phyloP scores from a whole-genome alignment of 2,113 vertebrate genomes.

The Marmota monax region DNA sequence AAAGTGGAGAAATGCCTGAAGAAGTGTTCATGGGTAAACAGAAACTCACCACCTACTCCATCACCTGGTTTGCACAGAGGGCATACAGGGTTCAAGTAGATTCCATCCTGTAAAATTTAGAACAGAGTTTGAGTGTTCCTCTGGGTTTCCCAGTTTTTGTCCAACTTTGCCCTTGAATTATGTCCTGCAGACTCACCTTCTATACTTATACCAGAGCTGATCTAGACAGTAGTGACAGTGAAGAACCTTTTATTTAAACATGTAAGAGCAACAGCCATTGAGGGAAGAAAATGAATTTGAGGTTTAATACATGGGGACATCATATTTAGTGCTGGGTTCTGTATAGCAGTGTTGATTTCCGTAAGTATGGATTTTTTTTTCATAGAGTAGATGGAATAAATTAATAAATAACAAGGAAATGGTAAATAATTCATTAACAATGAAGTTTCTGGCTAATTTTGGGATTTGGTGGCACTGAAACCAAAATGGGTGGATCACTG shows the following conservation, averaged over 20 bases:
- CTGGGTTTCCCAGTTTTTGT: background rate
- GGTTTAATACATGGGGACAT: background rate
- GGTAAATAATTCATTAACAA: background rate
- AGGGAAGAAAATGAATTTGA: background rate
- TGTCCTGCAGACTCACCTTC: background rate
- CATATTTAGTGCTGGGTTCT: background rate
- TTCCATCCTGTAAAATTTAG: background rate
- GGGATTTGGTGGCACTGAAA: background rate
- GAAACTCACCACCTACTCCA: background rate
- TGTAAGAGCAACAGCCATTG: background rate
- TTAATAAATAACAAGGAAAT: background rate
- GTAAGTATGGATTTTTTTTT: background rate
- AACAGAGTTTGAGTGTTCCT: background rate
- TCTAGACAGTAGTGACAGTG: background rate
- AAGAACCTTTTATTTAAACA: background rate
- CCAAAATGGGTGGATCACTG: background rate
- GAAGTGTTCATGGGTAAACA: constrained; percentile 10
- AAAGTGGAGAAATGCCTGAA: background rate
- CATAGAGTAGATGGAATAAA: background rate
- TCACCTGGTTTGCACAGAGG: background rate
- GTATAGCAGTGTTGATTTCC: background rate
- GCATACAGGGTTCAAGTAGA: background rate
- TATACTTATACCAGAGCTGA: background rate
- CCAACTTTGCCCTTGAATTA: background rate
- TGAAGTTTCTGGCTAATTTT: background rate